A percentile compares a stretch with the other conserved stretches of the same genome.
Conservation (phyloP, 2,888 invertebrate species). For the Eristalis arbustorum region DNA sequence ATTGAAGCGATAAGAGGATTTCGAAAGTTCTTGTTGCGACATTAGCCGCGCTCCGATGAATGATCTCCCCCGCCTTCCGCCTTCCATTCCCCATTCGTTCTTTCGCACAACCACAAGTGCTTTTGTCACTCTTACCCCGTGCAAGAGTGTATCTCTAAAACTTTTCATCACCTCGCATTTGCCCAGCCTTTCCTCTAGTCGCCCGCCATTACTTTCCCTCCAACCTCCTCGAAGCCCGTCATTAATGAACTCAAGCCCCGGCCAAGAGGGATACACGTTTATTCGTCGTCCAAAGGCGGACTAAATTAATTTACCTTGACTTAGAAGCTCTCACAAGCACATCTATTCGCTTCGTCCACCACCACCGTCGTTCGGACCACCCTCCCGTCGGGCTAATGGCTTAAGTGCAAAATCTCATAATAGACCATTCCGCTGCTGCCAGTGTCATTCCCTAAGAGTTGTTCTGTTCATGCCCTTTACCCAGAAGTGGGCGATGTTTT, state of each 20-base stretch:
- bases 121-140: no score
- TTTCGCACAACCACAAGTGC: no score
- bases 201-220: no score
- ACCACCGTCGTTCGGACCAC: background rate
- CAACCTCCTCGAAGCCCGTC: background rate
- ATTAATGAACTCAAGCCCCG: background rate
- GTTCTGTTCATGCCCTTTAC: conserved; percentile 5
- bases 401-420: conserved; percentile 65
- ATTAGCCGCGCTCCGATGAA: no score
- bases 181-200: no score
- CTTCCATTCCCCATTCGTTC: no score
- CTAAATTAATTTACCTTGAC: conserved; percentile 27
- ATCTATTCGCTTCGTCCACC: conserved; percentile 29
- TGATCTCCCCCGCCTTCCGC: no score
- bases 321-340: conserved; percentile 41
- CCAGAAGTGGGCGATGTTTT: conserved; percentile 9
- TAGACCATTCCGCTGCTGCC: conserved; percentile 14
- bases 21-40: no score
- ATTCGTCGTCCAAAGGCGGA: background rate
- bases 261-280: background rate
- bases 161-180: no score
- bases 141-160: no score
- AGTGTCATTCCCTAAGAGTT: conserved; percentile 39
- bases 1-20: no score
- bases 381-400: conserved; percentile 26